Evolutionary conservation across 1,140 invertebrate genomes (phyloP).

Genomic region (Leptopilina clavipes): DNA sequence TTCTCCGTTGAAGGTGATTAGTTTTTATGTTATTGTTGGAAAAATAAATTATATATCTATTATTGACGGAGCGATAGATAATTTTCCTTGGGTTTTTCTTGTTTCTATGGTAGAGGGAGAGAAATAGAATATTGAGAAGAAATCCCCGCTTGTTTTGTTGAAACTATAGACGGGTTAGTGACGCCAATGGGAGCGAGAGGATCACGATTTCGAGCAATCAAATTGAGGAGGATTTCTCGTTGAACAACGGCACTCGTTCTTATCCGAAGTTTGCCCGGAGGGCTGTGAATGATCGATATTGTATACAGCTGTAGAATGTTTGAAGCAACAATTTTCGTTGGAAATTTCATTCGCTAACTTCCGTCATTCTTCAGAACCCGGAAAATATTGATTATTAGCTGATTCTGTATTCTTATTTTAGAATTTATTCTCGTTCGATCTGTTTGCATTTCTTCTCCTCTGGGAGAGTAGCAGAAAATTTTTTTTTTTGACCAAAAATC

Average conservation of each 20-base stretch:
- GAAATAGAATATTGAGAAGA: neutral
- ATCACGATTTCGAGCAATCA: conserved; percentile 15
- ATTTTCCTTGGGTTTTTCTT: neutral
- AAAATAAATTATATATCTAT: neutral
- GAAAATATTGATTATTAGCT: neutral
- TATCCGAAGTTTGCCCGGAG: neutral
- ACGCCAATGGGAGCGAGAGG: conserved; percentile 17
- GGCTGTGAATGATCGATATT: conserved; percentile 19
- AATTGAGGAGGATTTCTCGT: conserved; percentile 1
- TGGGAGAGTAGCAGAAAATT: too few relatives aligned
- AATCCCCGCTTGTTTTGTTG: neutral
- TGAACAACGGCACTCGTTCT: conserved; percentile 15
- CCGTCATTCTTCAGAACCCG: neutral
- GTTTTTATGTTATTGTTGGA: neutral
- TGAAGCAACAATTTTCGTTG: neutral
- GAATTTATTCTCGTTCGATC: neutral
- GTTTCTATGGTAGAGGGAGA: neutral
- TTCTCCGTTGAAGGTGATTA: neutral
- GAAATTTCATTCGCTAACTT: neutral
- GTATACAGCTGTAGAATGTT: conserved; percentile 9
- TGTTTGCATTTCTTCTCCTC: too few relatives aligned
- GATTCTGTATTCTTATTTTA: neutral
- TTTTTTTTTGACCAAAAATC: too few relatives aligned
- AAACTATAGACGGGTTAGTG: neutral
- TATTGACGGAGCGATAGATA: neutral